These are phyloP conservation scores for Verasper variegatus DNA, from an alignment of 2,113 vertebrate genomes.

Conservation along the genomic window DNA sequence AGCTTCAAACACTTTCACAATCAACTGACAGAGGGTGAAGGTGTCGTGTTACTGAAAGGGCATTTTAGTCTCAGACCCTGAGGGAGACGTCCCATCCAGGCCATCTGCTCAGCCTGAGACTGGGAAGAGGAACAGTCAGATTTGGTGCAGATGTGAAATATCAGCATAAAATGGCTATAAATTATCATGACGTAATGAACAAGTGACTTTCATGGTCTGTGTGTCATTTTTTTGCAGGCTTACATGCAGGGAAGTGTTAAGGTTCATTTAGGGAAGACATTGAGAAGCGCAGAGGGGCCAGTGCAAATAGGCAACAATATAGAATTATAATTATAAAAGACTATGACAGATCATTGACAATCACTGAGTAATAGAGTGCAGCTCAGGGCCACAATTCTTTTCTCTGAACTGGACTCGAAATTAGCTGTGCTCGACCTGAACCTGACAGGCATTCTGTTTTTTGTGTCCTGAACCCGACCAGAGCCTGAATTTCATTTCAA, in stretches of 20 bases:
- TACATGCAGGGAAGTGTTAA: background rate
- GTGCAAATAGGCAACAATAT: too few relatives aligned
- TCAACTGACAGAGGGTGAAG: conserved; percentile 11
- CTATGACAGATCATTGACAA: too few relatives aligned
- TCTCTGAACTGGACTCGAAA: too few relatives aligned
- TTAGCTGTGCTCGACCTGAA: too few relatives aligned
- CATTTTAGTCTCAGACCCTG: conserved; percentile 23
- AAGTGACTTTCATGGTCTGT: background rate
- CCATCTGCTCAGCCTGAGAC: conserved; percentile 50
- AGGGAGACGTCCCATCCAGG: conserved; percentile 28
- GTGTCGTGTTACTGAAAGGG: conserved; percentile 60
- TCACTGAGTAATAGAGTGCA: too few relatives aligned
- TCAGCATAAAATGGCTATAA: background rate
- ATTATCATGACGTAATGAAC: background rate
- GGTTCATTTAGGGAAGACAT: background rate
- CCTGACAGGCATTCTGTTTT: background rate
- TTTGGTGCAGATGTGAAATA: conserved; percentile 26
- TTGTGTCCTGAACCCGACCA: background rate
- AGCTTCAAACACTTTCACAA: conserved; percentile 18
- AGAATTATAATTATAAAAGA: too few relatives aligned
- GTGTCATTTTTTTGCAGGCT: background rate
- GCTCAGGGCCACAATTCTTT: too few relatives aligned
- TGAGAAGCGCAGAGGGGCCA: background rate
- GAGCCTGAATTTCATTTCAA: background rate
- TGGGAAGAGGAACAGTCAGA: conserved; percentile 8